Evolutionary conservation across 2,888 invertebrate genomes (phyloP).

Genomic region (Lasioglossum calceatum): DNA sequence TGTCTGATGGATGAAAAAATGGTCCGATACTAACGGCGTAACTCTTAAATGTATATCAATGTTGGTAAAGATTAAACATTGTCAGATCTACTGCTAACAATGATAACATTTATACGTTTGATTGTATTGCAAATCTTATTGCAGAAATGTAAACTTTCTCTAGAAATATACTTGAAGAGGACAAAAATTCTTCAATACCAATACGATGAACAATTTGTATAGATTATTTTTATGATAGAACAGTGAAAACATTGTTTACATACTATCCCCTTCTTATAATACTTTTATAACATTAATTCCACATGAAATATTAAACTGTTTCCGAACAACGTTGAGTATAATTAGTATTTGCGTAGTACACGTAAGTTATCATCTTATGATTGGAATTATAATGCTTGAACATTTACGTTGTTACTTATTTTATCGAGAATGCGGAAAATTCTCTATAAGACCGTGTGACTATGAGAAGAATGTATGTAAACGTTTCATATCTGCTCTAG

Average conservation of each 20-base stretch:
- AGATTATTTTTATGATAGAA: background rate
- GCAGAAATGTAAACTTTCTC: background rate
- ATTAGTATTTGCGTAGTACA: background rate
- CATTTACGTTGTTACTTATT: background rate
- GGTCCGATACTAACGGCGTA: background rate
- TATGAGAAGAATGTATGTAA: slow-evolving; percentile 8
- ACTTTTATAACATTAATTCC: background rate
- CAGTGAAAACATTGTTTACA: background rate
- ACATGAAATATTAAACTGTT: background rate
- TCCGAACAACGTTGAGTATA: background rate
- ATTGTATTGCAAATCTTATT: background rate
- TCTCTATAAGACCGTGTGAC: no score
- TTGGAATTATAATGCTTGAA: background rate
- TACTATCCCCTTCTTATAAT: background rate
- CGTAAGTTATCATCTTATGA: background rate
- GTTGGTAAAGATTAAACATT: background rate
- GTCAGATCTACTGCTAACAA: background rate
- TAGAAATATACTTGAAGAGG: background rate
- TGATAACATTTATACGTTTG: background rate
- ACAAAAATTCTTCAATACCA: background rate
- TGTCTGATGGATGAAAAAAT: background rate
- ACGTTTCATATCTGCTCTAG: slow-evolving; percentile 27
- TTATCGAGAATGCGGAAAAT: background rate
- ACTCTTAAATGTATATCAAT: background rate
- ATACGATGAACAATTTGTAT: background rate